Base-by-base conservation (phyloP, 2,888 invertebrate genomes). In the Lottia scabra region DNA sequence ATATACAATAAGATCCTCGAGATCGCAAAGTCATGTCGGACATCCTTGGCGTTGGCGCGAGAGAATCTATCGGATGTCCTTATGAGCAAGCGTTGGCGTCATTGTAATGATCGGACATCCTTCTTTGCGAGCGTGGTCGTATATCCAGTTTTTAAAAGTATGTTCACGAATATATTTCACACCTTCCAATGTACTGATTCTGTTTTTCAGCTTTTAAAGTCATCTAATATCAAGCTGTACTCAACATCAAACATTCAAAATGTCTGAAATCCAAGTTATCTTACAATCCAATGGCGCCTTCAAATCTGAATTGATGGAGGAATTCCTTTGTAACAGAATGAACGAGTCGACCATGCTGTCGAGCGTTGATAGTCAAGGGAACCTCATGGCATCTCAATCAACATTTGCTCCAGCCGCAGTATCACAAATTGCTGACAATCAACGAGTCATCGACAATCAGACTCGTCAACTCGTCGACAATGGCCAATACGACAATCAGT, bases 181-280 rank as follows among this genome's bases (percentile, higher is more conserved):
- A 10, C 8, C 10, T 38, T 38, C 38, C 10, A 4, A 38, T 6
- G 10, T 38, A 6, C 38, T 19, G 6, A 8, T 19, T 56, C 8
- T n/a, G 2, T 56, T 8, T 56, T 56, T 23, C 56, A 56, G 56
- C 56, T 56, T 56, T 56, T 56, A 19, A n/a, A 56, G 56, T 56
- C 13, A 19, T 10, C 56, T 5, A 12, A 13, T 56, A 56, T 10
- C 19, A 23, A 10, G 19, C 23, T 23, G 10, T 56, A 23, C 38
- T 38, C 38, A 38, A 8, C 38, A 38, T 6, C 5, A 38, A 8
- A 8, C 8, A 56, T 10, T 86, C 44, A 83, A 85, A 78, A 87
- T 87, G 87, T 86, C 84, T 13, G 88, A 88, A 73, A 79, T 88
- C 68, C 87, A 88, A 81, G 79, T 83, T 46, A 76, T 88, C 10